Percentiles rank a stretch among this genome's conserved stretches.
Evolutionary conservation across 2,888 invertebrate genomes (phyloP).

Genomic region (Panorpa germanica): DNA sequence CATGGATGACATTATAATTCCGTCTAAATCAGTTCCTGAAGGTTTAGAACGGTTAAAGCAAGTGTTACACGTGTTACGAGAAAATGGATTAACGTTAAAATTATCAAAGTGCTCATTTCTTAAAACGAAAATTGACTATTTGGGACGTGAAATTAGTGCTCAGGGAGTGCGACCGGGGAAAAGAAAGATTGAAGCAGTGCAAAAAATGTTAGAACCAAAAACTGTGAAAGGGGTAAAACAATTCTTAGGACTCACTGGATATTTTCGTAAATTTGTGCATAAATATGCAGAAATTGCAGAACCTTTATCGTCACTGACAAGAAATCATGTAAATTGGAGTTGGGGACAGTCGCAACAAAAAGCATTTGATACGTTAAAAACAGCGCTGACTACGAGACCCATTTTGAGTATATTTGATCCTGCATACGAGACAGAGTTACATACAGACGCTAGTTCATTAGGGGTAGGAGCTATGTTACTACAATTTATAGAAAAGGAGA

Average conservation of each 20-base stretch:
- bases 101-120: constrained; percentile 10
- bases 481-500: constrained; percentile 12
- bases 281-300: constrained; percentile 7
- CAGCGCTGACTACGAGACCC: too few relatives aligned
- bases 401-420: too few relatives aligned
- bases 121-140: constrained; percentile 8
- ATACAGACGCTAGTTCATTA: constrained; percentile 14
- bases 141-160: constrained; percentile 8
- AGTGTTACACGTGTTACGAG: constrained; percentile 6
- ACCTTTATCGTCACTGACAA: constrained; percentile 8
- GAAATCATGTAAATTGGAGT: too few relatives aligned
- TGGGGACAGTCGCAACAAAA: constrained; percentile 8
- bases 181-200: constrained; percentile 10
- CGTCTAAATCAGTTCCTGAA: constrained; percentile 2
- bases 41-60: constrained; percentile 8
- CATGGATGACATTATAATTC: constrained; percentile 10
- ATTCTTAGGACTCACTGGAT: constrained; percentile 11
- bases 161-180: constrained; percentile 11
- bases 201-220: constrained; percentile 10
- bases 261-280: constrained; percentile 11
- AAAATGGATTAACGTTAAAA: constrained; percentile 9
- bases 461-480: constrained; percentile 14
- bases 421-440: too few relatives aligned
- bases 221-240: constrained; percentile 12
- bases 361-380: constrained; percentile 7